Conservation (phyloP, 2,797 vertebrate genomes). For the Sebastes iracundus region DNA sequence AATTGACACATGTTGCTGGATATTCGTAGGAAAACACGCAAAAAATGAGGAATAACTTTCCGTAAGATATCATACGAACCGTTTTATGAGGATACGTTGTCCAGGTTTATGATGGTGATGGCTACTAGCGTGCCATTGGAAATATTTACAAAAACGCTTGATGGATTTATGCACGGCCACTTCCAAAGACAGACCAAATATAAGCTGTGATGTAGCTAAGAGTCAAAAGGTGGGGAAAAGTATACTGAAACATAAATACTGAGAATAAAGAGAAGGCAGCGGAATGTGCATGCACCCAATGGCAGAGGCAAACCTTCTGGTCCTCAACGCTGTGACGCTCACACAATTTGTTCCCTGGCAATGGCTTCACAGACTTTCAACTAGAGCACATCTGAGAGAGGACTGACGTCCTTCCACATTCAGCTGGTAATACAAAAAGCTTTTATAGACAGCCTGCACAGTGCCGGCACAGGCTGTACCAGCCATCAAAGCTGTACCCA, state of each 20-base stretch:
- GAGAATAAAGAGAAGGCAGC: slow-evolving; percentile 1
- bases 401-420: slow-evolving; percentile 47
- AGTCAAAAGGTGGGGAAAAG: background rate
- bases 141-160: background rate
- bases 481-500: slow-evolving; percentile 17
- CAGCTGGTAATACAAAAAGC: slow-evolving; percentile 36
- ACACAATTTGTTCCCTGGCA: slow-evolving; percentile 64
- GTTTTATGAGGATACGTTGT: too few species aligned
- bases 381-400: slow-evolving; percentile 59
- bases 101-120: background rate
- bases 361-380: slow-evolving; percentile 61
- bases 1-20: too few species aligned
- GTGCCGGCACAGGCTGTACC: background rate
- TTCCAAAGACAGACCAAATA: background rate
- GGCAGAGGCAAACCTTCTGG: slow-evolving; percentile 27
- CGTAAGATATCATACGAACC: too few species aligned
- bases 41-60: too few species aligned
- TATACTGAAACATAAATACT: background rate
- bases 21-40: too few species aligned
- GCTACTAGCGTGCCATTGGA: background rate
- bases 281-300: slow-evolving; percentile 34
- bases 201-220: too few species aligned
- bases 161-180: background rate
- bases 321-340: slow-evolving; percentile 41
- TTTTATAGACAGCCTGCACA: slow-evolving; percentile 20